Conservation (phyloP, 2,888 invertebrate genomes). For the Slavum lentiscoides region DNA sequence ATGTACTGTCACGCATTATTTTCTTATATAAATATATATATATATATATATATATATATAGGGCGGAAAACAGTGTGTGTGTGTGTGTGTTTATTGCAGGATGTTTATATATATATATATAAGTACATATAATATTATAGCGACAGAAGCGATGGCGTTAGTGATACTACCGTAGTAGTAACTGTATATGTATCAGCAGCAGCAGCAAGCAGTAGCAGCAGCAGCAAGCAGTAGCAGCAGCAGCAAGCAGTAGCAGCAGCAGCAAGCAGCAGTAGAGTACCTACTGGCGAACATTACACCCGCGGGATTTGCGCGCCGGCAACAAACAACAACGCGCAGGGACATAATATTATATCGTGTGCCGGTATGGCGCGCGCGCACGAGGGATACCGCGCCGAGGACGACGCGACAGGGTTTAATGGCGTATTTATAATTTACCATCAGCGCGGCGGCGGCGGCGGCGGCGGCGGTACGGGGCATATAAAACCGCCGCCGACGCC, state of each 20-base stretch:
- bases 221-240: background rate
- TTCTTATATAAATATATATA: too few relatives aligned
- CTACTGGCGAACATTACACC: conserved; percentile 41
- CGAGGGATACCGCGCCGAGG: conserved; percentile 47
- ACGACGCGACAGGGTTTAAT: conserved; percentile 55
- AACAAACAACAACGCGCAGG: conserved; percentile 31
- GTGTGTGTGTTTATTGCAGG: background rate
- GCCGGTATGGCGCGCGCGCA: conserved; percentile 39
- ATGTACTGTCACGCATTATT: background rate
- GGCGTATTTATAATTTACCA: conserved; percentile 57
- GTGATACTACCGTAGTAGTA: background rate
- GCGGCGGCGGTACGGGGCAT: conserved; percentile 46
- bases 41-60: too few relatives aligned
- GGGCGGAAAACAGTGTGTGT: conserved; percentile 15
- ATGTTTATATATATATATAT: background rate
- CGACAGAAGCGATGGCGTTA: background rate
- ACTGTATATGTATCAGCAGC: background rate
- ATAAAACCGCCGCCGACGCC: conserved; percentile 57
- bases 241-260: background rate
- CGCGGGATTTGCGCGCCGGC: conserved; percentile 46
- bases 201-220: background rate
- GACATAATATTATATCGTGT: conserved; percentile 28
- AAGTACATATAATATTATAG: background rate
- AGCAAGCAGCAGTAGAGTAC: background rate
- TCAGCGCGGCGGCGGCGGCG: conserved; percentile 55